Evolutionary conservation across 2,888 invertebrate genomes (phyloP), one percentile per base, ranked within the genome.

Genomic region (Melanargia galathea): DNA sequence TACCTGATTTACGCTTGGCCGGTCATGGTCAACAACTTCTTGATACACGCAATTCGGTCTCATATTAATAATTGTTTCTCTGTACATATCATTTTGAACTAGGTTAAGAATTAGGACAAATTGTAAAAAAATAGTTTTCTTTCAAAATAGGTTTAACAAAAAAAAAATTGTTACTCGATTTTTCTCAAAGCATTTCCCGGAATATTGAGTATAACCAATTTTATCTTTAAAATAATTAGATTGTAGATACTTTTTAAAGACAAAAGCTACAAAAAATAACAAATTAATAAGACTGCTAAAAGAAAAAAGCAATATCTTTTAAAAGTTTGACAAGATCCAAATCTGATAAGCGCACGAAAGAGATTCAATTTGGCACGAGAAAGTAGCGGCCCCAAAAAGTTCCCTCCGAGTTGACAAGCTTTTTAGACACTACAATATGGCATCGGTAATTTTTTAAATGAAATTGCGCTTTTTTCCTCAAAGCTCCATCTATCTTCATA

Each of bases 291-390:
- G 48, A 30, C 38, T 55, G 55, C 20, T 48, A 16, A 45, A 22
- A 58, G 40, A 46, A 74, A 75, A 81, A 84, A 81, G 75, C 81
- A 82, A 87, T 87, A 85, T 83, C 70, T 83, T 10, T 30, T 33
- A 35, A 84, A 86, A 86, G 81, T 86, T 87, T 84, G 82, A 83
- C 82, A 81, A 78, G 79, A 65, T 79, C 78, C 81, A 77, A 82
- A 84, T 84, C 86, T 86, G 86, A 82, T 84, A 84, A 83, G 82
- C 81, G 79, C 77, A 75, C 77, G 79, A 46, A 57, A 84, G 78
- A 84, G 79, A 86, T 84, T 83, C 80, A 80, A 82, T 81, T 78
- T 79, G 77, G 79, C 81, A 81, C 77, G 81, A 76, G 76, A 75
- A 84, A 85, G 80, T 83, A 83, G 77, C 76, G 79, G 70, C 72